These are phyloP conservation scores for Drosophila multiciliata DNA, from an alignment of 2,888 invertebrate species.

Conservation along the genomic window DNA sequence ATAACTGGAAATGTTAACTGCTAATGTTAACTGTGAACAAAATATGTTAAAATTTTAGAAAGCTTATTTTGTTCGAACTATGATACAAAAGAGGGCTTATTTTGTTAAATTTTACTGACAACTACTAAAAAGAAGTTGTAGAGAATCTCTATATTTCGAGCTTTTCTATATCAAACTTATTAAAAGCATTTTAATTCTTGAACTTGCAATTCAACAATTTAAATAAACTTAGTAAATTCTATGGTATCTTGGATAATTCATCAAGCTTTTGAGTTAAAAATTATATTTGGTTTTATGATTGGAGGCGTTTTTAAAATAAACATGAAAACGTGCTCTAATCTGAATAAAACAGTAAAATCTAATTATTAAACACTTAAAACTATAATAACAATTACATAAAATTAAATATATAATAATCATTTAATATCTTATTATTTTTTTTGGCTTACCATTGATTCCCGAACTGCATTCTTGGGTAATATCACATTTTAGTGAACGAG, in stretches of 20 bases:
- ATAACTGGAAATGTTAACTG: not conserved
- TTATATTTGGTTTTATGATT: not conserved
- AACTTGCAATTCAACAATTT: not conserved
- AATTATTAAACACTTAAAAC: not conserved
- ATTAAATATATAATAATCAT: not conserved
- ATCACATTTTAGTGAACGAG: slow-evolving; percentile 45
- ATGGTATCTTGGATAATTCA: not conserved
- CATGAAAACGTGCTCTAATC: not conserved
- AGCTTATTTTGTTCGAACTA: not conserved
- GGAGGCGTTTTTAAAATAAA: not conserved
- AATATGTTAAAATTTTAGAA: not conserved
- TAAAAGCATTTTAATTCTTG: not conserved
- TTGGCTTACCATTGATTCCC: slow-evolving; percentile 5
- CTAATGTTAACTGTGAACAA: not conserved
- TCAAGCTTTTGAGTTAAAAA: not conserved
- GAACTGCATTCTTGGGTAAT: not conserved
- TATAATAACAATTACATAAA: not conserved
- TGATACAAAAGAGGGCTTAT: not conserved
- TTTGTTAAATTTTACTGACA: not conserved
- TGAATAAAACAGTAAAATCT: no score
- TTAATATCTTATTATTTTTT: not conserved
- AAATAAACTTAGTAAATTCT: not conserved
- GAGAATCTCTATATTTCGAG: no score
- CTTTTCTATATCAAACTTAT: not conserved
- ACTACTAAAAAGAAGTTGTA: not conserved